Conservation (phyloP, 2,888 invertebrate genomes). For the Tipula confusa region DNA sequence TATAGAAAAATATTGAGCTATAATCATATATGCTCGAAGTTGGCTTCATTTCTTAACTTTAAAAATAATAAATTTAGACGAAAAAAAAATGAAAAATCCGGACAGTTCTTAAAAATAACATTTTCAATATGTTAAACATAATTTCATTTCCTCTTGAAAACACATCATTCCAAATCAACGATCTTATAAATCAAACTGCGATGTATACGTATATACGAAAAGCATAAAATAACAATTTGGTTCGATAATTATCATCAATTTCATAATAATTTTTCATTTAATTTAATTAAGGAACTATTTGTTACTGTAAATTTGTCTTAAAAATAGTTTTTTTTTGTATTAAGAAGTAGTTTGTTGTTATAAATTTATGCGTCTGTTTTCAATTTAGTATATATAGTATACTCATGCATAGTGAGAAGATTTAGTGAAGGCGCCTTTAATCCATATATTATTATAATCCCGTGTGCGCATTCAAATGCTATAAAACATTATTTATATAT, state of each 20-base stretch:
- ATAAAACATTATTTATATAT: not conserved
- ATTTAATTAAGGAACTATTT: slow-evolving; percentile 20
- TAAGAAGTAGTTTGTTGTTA: not conserved
- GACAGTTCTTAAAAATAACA: not conserved
- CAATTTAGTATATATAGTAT: not conserved
- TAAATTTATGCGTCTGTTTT: not conserved
- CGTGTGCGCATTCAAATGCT: not conserved
- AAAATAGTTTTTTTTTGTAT: not conserved
- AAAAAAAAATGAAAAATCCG: not conserved
- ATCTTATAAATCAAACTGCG: not conserved
- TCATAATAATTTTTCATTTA: not conserved
- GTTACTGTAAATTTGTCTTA: not conserved
- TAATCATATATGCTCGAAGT: not conserved
- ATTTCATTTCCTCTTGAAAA: not conserved
- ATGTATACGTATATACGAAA: not conserved
- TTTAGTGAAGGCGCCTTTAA: not conserved
- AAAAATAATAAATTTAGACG: not conserved
- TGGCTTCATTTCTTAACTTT: not conserved
- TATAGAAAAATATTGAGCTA: not conserved
- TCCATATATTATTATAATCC: not conserved
- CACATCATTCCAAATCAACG: not conserved
- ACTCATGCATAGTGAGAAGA: not conserved
- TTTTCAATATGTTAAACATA: not conserved
- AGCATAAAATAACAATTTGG: not conserved
- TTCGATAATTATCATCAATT: not conserved